phyloP scores from a whole-genome alignment of 2,113 vertebrate species.

The Festucalex cinctus region DNA sequence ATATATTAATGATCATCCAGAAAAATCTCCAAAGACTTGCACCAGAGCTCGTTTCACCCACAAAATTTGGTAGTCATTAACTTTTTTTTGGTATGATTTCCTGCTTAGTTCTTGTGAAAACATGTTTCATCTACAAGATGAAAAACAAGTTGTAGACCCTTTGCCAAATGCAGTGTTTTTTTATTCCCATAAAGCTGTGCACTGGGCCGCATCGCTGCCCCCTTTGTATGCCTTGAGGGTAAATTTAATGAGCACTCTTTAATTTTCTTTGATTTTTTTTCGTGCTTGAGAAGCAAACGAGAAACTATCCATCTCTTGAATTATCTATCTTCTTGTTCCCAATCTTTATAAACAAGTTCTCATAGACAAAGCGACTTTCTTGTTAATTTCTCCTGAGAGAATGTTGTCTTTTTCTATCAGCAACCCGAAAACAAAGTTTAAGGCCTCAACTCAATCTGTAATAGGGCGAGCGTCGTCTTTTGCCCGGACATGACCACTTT shows the following conservation, averaged over 20 bases:
- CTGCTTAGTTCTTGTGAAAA: background rate
- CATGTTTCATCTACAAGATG: background rate
- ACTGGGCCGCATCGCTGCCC: background rate
- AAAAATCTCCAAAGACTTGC: background rate
- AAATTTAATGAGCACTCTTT: constrained; percentile 1
- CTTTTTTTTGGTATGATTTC: background rate
- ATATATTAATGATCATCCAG: too few relatives aligned
- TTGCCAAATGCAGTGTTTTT: background rate
- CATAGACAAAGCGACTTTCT: background rate
- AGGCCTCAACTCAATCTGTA: background rate
- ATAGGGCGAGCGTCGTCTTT: too few relatives aligned
- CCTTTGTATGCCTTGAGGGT: background rate
- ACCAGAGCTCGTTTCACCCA: background rate
- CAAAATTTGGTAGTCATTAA: background rate
- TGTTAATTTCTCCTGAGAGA: background rate
- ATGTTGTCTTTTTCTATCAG: background rate
- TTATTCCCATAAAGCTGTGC: background rate
- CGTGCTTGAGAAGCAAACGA: background rate
- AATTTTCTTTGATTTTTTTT: background rate
- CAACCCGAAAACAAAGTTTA: background rate
- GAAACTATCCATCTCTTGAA: background rate
- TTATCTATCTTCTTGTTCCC: background rate
- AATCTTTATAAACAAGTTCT: background rate
- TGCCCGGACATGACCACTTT: too few relatives aligned
- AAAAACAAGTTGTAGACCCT: background rate